Conservation (phyloP, 2,888 invertebrate genomes). For the Isotomurus palustris region DNA sequence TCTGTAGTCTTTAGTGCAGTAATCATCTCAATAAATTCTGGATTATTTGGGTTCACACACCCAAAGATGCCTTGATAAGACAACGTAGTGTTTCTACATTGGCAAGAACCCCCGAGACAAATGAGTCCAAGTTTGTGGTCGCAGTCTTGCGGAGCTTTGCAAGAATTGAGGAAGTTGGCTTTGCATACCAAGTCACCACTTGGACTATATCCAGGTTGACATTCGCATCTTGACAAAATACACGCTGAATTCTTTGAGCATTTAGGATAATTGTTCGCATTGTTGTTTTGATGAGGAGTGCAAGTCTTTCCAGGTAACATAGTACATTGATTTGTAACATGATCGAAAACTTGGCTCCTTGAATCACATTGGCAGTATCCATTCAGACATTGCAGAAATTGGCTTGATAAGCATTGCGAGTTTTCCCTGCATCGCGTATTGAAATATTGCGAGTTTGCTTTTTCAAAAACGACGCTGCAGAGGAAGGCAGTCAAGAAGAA, state of each 20-base stretch:
- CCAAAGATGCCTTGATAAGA: constrained; percentile 27
- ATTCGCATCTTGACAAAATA: constrained; percentile 12
- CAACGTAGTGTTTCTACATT: constrained; percentile 22
- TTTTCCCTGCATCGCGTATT: constrained; percentile 17
- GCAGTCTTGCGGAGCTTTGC: constrained; percentile 15
- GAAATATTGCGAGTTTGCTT: constrained; percentile 13
- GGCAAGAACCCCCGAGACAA: constrained; percentile 19
- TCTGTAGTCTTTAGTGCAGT: constrained; percentile 24
- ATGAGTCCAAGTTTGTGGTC: constrained; percentile 16
- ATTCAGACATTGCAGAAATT: constrained; percentile 21
- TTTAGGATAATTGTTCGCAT: constrained; percentile 7
- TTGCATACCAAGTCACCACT: constrained; percentile 21
- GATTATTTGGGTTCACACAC: constrained; percentile 22
- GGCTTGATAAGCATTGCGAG: constrained; percentile 18
- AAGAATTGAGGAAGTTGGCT: constrained; percentile 19
- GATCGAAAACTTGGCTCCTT: constrained; percentile 22
- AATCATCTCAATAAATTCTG: constrained; percentile 24
- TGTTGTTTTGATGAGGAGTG: neutral
- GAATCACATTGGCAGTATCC: constrained; percentile 28
- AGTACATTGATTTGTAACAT: constrained; percentile 19
- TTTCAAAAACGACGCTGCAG: too few relatives aligned
- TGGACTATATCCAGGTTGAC: constrained; percentile 19
- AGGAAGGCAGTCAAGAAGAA: too few relatives aligned
- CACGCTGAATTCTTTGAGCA: constrained; percentile 28
- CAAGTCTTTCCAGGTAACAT: constrained; percentile 16